Conservation (phyloP, 2,113 vertebrate species). For the Bambusicola thoracicus region DNA sequence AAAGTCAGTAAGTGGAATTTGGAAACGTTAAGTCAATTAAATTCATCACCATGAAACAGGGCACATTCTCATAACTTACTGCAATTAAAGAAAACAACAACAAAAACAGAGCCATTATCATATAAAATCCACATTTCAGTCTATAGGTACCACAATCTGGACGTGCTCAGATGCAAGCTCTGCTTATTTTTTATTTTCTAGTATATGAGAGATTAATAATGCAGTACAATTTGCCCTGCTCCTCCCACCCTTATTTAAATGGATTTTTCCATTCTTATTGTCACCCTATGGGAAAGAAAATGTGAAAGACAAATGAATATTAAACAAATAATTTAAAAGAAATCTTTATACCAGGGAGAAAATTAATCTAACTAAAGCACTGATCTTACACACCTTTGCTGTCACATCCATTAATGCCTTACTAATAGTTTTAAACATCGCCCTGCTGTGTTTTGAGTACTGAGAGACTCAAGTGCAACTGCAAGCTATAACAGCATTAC, state of each 20-base stretch:
- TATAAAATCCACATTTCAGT: not conserved
- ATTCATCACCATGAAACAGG: not conserved
- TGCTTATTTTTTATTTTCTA: not conserved
- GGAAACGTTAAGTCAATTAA: not conserved
- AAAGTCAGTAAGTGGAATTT: not conserved
- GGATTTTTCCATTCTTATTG: conserved; percentile 4
- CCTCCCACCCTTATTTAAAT: not conserved
- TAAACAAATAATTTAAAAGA: not conserved
- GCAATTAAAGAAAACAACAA: not conserved
- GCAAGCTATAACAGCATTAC: conserved; percentile 14
- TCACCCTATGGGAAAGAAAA: conserved; percentile 21
- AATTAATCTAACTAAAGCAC: not conserved
- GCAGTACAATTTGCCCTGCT: not conserved
- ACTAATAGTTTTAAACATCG: not conserved
- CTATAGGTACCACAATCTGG: not conserved
- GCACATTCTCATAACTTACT: not conserved
- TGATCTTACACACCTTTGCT: not conserved
- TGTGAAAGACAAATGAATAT: not conserved
- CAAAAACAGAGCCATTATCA: not conserved
- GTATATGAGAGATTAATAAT: rapidly evolving
- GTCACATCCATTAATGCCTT: not conserved
- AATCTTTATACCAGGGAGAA: not conserved
- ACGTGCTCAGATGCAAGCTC: not conserved
- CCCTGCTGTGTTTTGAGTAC: not conserved
- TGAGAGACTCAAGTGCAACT: not conserved